These are phyloP conservation scores for Pangasius djambal DNA, from an alignment of 2,797 vertebrate genomes.

Conservation along the genomic window DNA sequence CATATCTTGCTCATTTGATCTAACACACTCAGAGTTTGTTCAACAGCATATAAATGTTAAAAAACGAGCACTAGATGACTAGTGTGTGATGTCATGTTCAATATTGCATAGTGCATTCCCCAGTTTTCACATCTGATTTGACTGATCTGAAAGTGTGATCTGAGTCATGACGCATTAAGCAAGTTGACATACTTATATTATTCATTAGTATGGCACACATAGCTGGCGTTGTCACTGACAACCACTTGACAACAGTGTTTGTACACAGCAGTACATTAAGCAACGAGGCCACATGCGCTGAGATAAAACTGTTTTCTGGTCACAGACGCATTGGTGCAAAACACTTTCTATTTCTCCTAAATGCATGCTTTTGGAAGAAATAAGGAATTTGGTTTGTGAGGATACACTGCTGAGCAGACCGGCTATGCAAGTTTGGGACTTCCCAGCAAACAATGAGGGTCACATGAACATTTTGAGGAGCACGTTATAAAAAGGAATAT, in stretches of 20 bases:
- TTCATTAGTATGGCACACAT: conserved; percentile 13
- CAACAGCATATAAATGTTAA: neutral
- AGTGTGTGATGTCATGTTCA: conserved; percentile 14
- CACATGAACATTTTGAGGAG: neutral
- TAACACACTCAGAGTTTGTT: neutral
- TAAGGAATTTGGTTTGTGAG: neutral
- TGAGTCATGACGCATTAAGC: conserved; percentile 36
- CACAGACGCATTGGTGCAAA: conserved; percentile 2
- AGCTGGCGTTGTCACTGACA: conserved; percentile 1
- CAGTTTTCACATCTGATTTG: neutral
- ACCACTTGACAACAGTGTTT: conserved; percentile 44
- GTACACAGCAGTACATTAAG: conserved; percentile 1
- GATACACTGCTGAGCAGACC: neutral
- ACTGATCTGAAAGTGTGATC: conserved; percentile 16
- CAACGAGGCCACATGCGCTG: neutral
- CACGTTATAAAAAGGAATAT: neutral
- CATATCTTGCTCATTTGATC: conserved; percentile 9
- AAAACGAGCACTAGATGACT: neutral
- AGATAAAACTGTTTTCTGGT: conserved; percentile 14
- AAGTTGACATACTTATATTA: neutral
- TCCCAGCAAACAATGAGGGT: conserved; percentile 4
- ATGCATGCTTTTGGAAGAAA: conserved; percentile 24
- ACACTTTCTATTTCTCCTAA: conserved; percentile 49
- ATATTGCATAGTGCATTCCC: neutral
- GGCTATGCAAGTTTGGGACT: conserved; percentile 4